phyloP scores from a whole-genome alignment of 2,888 invertebrate species.

The Campoletis raptor region DNA sequence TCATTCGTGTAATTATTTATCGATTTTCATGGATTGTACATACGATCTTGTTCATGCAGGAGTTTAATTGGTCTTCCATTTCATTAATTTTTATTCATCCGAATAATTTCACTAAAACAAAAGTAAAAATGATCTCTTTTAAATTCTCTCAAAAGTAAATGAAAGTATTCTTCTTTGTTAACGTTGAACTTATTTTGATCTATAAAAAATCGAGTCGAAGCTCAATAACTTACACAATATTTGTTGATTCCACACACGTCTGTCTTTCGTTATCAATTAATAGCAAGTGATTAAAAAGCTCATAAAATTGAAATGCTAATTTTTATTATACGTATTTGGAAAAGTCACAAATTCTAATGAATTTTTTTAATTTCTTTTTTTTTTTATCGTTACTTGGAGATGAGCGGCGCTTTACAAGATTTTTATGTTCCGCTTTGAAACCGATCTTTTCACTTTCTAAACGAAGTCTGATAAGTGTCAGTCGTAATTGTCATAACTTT shows the following conservation, averaged over 20 bases:
- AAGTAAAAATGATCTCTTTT: not conserved
- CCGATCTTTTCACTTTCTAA: not conserved
- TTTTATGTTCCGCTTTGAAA: not conserved
- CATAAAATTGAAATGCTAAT: not conserved
- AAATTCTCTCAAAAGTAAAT: constrained; percentile 13
- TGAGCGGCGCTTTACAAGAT: not conserved
- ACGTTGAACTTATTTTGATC: not conserved
- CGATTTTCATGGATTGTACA: not conserved
- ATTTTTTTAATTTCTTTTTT: not conserved
- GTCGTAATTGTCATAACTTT: not conserved
- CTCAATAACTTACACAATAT: not conserved
- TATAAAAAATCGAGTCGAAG: not conserved
- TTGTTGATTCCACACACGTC: not conserved
- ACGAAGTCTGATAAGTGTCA: not conserved
- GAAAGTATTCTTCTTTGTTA: not conserved
- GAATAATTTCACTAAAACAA: constrained; percentile 7
- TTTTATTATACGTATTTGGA: not conserved
- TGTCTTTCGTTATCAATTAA: not conserved
- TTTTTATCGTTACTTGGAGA: not conserved
- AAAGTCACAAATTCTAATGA: not conserved
- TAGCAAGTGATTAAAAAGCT: not conserved
- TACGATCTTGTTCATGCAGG: constrained; percentile 22
- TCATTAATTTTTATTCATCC: constrained; percentile 13
- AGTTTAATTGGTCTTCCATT: constrained; percentile 26
- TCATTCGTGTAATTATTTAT: constrained; percentile 45